Base-by-base conservation (phyloP, 1,140 invertebrate genomes). In the Plodia interpunctella region DNA sequence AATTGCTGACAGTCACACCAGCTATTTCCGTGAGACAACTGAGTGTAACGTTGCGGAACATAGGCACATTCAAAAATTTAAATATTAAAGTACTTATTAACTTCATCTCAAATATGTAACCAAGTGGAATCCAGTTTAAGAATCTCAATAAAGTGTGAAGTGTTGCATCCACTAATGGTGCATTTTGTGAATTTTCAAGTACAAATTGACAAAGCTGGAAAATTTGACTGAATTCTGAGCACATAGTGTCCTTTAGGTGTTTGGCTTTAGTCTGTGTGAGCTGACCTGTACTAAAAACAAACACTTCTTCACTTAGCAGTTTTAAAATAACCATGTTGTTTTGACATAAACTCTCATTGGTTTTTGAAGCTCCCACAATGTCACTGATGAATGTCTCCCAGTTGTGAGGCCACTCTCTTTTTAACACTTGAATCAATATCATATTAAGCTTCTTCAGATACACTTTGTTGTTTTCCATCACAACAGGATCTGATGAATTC, bases 181-280 rank as follows among this genome's bases (percentile, higher is more conserved):
- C 97, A 93, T 99, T 99, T 90, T 98, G 96, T 30, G 98, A 99
- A 90, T 98, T 98, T 74, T 99, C 97, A 92, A 99, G 93, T 17
- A 99, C 98, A 93, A 97, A 98, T 82, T 98, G 97, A 91, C 98
- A 99, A 5, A 99, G 92, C 73, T 97, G 95, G 89, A 99, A 99
- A 68, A 99, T 98, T 85, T 98, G 97, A 65, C 97, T 97, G 90
- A 99, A 99, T 88, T 99, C 98, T 53, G 94, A 95, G 91, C 99
- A 99, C 98, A 99, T 99, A n/a, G 97, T 98, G 84, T 99, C 98
- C 90, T 99, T 99, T 6, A 99, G 91, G 92, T 99, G 98, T 90
- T 99, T 99, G 0, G 98, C 97, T 92, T 99, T 99, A 19, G 97
- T 98, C 90, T 99, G 98, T 25, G 98, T 99, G 87, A 99, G 95